Evolutionary conservation across 2,888 invertebrate genomes (phyloP), one percentile per base, ranked within the genome.

Genomic region (Zonitis immaculata): DNA sequence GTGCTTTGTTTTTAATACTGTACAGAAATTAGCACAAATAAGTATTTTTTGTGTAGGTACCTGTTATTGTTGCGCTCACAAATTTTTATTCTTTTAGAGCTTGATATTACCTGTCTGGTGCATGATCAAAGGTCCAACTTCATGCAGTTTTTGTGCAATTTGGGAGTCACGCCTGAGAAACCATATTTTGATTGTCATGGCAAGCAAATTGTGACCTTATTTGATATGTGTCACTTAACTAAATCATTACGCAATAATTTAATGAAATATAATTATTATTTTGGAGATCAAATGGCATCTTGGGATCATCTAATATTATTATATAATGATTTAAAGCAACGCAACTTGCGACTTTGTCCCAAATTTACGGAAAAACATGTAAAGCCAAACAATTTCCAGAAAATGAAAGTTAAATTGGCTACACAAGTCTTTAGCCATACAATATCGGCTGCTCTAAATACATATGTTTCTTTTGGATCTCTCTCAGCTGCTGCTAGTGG

Each of bases 351-450:
- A 47, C 16, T 49, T 16, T 58, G 52, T 9, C 53, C 59, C 2
- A 62, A 57, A 52, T 44, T 62, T 6, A 62, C 60, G 8, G 55
- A 62, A 35, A 30, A 54, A 6, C 61, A 60, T 51, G 51, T 61
- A 32, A 43, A 54, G 35, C 57, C 59, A 2, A 56, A 25, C 12
- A 54, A 52, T 42, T 61, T 61, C 49, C 47, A 57, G 49, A 63
- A 58, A 56, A 63, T 60, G 54, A 50, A 52, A 43, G 61, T 60
- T 7, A 54, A 57, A 51, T 51, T 42, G 32, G 57, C 59, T 26
- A 51, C 46, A 4, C 62, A 61, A 49, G 50, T 61, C 6, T 59
- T 64, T 16, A 63, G 61, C 47, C 25, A 46, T 39, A 52, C 62
- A 12, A 59, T 62, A 20, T 55, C 60, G 25, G 57, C 52, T 42